phyloP scores from a whole-genome alignment of 1,140 invertebrate species.

The Sipha flava region DNA sequence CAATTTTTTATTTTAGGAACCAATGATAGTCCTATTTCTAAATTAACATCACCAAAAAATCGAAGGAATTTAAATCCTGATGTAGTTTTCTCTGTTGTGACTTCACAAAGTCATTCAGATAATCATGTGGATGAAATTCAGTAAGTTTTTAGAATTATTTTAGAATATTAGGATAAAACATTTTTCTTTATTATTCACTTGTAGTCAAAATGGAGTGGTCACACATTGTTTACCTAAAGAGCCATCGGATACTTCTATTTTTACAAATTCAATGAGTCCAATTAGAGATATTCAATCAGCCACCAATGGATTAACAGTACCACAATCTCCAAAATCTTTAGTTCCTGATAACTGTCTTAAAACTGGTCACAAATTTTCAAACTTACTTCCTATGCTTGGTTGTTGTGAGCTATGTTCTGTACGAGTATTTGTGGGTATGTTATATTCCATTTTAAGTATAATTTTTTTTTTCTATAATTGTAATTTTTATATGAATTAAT shows the following conservation, averaged over 20 bases:
- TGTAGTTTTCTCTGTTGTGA: conserved; percentile 25
- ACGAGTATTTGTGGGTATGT: conserved; percentile 27
- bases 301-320: background rate
- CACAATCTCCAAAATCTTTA: conserved; percentile 15
- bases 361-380: conserved; percentile 28
- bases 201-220: background rate
- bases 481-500: conserved; percentile 30
- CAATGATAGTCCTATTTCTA: conserved; percentile 19
- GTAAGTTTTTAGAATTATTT: background rate
- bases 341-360: conserved; percentile 32
- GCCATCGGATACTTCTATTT: background rate
- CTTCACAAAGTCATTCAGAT: background rate
- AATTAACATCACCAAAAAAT: conserved; percentile 22
- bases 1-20: background rate
- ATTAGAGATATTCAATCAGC: background rate
- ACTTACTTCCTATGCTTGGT: conserved; percentile 18
- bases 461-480: background rate
- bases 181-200: background rate
- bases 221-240: background rate
- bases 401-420: conserved; percentile 25
- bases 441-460: background rate
- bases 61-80: conserved; percentile 10
- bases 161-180: background rate
- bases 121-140: background rate
- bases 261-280: background rate